Evolutionary conservation across 2,113 vertebrate genomes (phyloP).

Genomic region (Silurus asotus): DNA sequence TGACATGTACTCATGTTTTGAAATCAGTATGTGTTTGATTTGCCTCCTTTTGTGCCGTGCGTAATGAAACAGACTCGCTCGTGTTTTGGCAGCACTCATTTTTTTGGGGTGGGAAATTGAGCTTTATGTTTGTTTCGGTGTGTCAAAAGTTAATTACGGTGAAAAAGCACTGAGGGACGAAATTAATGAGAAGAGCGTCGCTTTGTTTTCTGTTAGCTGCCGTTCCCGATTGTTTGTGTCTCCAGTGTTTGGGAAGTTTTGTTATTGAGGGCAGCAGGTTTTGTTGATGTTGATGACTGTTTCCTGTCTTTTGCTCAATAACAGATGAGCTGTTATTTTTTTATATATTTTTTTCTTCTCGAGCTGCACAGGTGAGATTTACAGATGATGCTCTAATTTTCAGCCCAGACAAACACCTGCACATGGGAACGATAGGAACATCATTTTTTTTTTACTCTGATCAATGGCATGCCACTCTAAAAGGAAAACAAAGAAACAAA

Average conservation of each 20-base stretch:
- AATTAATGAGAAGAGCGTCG: conserved; percentile 2
- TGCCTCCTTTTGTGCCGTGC: neutral
- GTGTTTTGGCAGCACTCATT: conserved; percentile 11
- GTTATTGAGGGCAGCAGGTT: conserved; percentile 26
- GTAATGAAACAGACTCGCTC: neutral
- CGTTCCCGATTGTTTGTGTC: neutral
- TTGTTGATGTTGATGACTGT: conserved; percentile 27
- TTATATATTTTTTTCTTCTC: neutral
- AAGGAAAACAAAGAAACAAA: neutral
- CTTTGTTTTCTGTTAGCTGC: conserved; percentile 6
- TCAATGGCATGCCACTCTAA: neutral
- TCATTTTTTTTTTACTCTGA: neutral
- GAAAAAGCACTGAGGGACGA: conserved; percentile 12
- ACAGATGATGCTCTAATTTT: conserved; percentile 32
- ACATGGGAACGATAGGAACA: neutral
- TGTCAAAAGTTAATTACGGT: conserved; percentile 32
- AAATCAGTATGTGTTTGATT: neutral
- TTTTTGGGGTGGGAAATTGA: neutral
- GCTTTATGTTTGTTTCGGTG: neutral
- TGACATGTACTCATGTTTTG: neutral
- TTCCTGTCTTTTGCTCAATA: neutral
- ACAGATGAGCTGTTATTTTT: neutral
- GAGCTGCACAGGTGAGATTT: conserved; percentile 28
- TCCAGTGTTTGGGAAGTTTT: neutral
- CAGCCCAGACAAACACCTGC: conserved; percentile 29